These are phyloP conservation scores for Ectemnius cavifrons DNA, from an alignment of 2,888 invertebrate species.

Conservation along the genomic window DNA sequence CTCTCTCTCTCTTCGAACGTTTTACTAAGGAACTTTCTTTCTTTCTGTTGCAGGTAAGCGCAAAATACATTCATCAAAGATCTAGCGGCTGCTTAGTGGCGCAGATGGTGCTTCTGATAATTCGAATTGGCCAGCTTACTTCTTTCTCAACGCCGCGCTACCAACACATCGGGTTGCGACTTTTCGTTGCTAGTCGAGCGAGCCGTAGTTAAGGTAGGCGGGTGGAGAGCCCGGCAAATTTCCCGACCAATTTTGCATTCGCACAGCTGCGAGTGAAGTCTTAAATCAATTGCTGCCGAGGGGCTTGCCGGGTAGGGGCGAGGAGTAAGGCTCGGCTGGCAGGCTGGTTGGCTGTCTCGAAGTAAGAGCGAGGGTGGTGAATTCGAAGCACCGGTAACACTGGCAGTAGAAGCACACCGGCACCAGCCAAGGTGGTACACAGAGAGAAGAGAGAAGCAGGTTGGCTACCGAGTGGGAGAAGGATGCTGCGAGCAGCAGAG, in stretches of 20 bases:
- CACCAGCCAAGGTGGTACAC: conserved; percentile 20
- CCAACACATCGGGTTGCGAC: no score
- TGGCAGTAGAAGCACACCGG: conserved; percentile 11
- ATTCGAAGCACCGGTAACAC: conserved; percentile 2
- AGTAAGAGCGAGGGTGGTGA: conserved; percentile 10
- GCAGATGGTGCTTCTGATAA: no score
- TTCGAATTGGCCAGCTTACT: no score
- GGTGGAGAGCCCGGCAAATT: conserved; percentile 51
- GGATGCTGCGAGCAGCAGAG: conserved; percentile 11
- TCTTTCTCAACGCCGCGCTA: no score
- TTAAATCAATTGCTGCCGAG: conserved; percentile 72
- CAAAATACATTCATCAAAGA: background rate
- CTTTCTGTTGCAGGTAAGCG: conserved; percentile 63
- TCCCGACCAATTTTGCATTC: conserved; percentile 67
- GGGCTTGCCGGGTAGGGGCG: conserved; percentile 23
- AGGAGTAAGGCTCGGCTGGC: conserved; percentile 8
- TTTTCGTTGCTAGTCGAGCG: conserved; percentile 11
- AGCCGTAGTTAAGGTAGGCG: conserved; percentile 50
- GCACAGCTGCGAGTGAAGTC: conserved; percentile 71
- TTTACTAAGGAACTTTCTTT: conserved; percentile 1
- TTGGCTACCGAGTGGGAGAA: background rate
- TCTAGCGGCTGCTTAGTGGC: background rate
- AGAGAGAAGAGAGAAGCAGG: conserved; percentile 10
- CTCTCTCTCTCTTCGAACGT: no score
- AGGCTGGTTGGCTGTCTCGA: conserved; percentile 36